Conservation (phyloP, 2,113 vertebrate species). For the Tachysurus vachellii region DNA sequence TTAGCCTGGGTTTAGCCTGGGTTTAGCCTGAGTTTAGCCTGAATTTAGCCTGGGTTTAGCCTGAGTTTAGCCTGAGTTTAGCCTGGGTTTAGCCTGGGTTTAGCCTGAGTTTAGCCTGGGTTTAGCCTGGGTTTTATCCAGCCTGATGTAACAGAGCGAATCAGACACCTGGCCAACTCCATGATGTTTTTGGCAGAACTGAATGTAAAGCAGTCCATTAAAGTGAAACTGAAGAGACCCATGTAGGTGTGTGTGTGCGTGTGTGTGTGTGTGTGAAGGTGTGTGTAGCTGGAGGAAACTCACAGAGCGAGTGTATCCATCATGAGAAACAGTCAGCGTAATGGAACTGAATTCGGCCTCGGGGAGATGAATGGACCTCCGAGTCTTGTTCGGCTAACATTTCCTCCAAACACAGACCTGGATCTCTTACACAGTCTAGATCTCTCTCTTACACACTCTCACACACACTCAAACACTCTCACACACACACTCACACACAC, state of each 20-base stretch:
- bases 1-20: neutral
- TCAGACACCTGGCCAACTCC: constrained; percentile 9
- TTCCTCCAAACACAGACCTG: neutral
- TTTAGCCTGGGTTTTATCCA: constrained; percentile 17
- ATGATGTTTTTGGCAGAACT: constrained; percentile 17
- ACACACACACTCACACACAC: neutral
- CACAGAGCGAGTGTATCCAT: constrained; percentile 43
- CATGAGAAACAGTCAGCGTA: constrained; percentile 42
- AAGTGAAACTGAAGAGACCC: constrained; percentile 27
- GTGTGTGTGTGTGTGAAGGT: constrained; percentile 19
- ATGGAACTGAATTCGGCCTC: constrained; percentile 33
- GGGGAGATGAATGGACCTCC: constrained; percentile 31
- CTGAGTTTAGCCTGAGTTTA: no score
- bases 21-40: neutral
- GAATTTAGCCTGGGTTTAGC: neutral
- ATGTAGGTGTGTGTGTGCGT: neutral
- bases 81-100: neutral
- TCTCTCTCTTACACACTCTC: neutral
- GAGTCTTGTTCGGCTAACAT: constrained; percentile 24
- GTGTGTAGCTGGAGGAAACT: constrained; percentile 20
- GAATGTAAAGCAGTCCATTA: constrained; percentile 18
- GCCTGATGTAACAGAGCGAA: neutral
- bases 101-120: no score
- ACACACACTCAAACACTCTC: neutral
- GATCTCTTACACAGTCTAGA: neutral